Evolutionary conservation across 2,113 vertebrate species (phyloP).

Genomic region (Cynopterus brachyotis): DNA sequence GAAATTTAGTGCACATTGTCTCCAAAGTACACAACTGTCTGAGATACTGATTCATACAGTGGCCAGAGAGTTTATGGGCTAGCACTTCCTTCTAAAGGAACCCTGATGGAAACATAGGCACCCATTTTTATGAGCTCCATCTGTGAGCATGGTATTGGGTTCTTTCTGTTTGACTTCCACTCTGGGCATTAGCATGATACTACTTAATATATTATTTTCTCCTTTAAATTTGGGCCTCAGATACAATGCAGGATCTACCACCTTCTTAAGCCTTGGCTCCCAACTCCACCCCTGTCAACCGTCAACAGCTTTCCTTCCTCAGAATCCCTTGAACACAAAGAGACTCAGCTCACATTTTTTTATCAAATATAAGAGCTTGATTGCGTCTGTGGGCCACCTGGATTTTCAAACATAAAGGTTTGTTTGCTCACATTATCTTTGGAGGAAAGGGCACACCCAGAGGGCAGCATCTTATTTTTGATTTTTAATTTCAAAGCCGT

Average conservation of each 20-base stretch:
- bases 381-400: neutral
- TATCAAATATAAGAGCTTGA: neutral
- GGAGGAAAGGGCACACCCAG: neutral
- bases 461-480: neutral
- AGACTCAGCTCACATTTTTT: neutral
- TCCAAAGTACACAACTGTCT: neutral
- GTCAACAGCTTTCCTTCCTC: neutral
- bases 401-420: neutral
- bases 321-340: neutral
- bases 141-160: neutral
- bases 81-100: neutral
- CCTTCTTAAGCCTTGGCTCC: neutral
- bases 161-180: neutral
- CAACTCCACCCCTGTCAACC: neutral
- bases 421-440: neutral
- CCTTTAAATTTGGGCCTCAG: neutral
- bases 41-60: neutral
- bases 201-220: neutral
- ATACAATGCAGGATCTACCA: fast-evolving
- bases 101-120: neutral
- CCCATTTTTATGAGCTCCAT: no score
- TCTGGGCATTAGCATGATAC: neutral
- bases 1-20: neutral
- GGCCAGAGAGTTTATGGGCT: neutral
- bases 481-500: neutral